These are phyloP conservation scores for Sterna hirundo DNA, from an alignment of 2,113 vertebrate species.

Conservation along the genomic window DNA sequence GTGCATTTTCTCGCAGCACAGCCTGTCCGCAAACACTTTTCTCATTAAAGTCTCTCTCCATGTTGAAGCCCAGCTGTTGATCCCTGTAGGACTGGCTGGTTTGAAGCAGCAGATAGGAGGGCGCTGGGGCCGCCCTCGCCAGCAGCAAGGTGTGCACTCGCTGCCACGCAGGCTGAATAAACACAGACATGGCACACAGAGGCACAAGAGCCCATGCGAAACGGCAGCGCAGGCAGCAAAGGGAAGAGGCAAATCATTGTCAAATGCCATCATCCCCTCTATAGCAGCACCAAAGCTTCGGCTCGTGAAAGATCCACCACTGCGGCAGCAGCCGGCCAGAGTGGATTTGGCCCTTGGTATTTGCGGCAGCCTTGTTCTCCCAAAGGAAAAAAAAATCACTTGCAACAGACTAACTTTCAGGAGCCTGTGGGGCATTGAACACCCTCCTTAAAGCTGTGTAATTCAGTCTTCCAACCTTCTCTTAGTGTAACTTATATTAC, in stretches of 20 bases:
- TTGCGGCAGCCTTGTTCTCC: not conserved
- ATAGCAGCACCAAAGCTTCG: not conserved
- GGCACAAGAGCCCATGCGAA: not conserved
- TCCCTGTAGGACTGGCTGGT: not conserved
- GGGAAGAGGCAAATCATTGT: not conserved
- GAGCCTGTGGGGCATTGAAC: not conserved
- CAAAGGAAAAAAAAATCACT: not conserved
- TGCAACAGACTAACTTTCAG: not conserved
- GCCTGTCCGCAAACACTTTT: not conserved
- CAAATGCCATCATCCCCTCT: not conserved
- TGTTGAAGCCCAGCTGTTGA: not conserved
- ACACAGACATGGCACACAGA: not conserved
- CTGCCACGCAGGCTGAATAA: not conserved
- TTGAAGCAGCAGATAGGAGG: not conserved
- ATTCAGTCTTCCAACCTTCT: not conserved
- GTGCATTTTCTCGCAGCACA: not conserved
- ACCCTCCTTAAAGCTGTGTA: not conserved
- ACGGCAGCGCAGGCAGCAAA: not conserved
- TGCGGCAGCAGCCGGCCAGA: not conserved
- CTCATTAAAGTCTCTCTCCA: not conserved
- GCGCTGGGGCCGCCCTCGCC: rapidly evolving
- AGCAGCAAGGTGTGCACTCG: not conserved
- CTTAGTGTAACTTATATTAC: not conserved
- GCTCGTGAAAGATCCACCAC: not conserved
- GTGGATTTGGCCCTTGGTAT: not conserved